Percentiles rank a stretch among this genome's conserved stretches.
Evolutionary conservation across 2,888 invertebrate species (phyloP).

Genomic region (Polyploca ridens): DNA sequence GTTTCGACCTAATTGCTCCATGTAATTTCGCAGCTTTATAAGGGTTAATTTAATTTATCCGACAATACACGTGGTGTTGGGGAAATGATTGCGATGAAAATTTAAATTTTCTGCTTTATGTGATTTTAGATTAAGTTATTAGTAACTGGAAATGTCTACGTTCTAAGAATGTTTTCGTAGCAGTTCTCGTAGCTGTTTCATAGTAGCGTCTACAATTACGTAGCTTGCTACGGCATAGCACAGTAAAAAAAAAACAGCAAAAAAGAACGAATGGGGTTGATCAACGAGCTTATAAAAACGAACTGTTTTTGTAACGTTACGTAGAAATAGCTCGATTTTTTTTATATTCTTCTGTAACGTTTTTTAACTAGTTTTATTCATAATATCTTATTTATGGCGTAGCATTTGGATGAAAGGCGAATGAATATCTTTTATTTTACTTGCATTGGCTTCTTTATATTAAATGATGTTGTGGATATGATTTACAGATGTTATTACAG

Average conservation of each 20-base stretch:
- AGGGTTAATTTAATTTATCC: constrained; percentile 68
- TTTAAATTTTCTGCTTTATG: constrained; percentile 22
- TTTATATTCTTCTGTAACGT: no score
- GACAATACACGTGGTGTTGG: constrained; percentile 47
- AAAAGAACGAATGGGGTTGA: neutral
- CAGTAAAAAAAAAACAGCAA: neutral
- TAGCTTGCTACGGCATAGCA: neutral
- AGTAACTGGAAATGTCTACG: neutral
- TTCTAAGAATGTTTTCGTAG: neutral
- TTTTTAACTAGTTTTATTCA: no score
- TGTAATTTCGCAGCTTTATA: constrained; percentile 66
- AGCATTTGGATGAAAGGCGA: neutral
- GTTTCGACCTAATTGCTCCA: constrained; percentile 64
- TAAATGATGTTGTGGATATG: neutral
- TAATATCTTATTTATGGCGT: no score
- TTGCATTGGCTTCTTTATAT: neutral
- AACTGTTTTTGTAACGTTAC: no score
- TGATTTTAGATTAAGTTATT: constrained; percentile 11
- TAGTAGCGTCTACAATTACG: constrained; percentile 1
- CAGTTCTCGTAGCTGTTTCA: neutral
- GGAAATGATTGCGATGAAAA: constrained; percentile 36
- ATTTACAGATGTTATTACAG: constrained; percentile 1
- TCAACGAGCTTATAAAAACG: no score
- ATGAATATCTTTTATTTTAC: neutral
- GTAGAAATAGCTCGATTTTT: no score